A percentile compares a stretch with the other conserved stretches of the same genome.
Conservation (phyloP, 2,113 vertebrate genomes). For the Pseudorectes ferrugineus region DNA sequence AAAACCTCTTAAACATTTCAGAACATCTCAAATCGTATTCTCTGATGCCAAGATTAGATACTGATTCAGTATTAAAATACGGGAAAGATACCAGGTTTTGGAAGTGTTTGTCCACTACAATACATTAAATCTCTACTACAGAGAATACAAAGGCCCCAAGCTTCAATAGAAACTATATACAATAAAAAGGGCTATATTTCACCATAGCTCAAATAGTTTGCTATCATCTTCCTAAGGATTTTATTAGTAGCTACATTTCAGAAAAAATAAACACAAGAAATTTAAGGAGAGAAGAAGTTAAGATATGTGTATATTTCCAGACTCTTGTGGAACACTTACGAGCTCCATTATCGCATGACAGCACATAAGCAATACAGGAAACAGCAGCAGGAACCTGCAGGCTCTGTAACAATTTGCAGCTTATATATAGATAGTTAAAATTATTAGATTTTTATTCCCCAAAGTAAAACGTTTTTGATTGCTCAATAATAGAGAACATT, state of each 20-base stretch:
- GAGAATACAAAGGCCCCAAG: not conserved
- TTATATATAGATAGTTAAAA: conserved; percentile 37
- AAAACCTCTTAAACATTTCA: not conserved
- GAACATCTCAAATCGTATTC: not conserved
- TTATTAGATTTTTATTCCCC: conserved; percentile 53
- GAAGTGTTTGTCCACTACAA: not conserved
- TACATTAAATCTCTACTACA: not conserved
- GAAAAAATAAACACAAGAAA: not conserved
- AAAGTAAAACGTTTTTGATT: conserved; percentile 53
- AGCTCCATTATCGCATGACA: not conserved
- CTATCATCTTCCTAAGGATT: not conserved
- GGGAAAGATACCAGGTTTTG: not conserved
- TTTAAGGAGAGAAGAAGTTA: not conserved
- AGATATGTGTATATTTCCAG: not conserved
- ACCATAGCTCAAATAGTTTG: not conserved
- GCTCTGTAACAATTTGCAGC: conserved; percentile 5
- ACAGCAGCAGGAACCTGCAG: conserved; percentile 23
- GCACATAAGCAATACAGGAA: conserved; percentile 13
- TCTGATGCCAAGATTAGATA: not conserved
- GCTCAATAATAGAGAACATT: conserved; percentile 51
- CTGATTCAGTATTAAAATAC: not conserved
- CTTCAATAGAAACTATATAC: not conserved
- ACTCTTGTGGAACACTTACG: not conserved
- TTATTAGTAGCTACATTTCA: not conserved
- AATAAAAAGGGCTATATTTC: not conserved